phyloP scores from a whole-genome alignment of 2,113 vertebrate genomes.

The Megaleporinus macrocephalus region DNA sequence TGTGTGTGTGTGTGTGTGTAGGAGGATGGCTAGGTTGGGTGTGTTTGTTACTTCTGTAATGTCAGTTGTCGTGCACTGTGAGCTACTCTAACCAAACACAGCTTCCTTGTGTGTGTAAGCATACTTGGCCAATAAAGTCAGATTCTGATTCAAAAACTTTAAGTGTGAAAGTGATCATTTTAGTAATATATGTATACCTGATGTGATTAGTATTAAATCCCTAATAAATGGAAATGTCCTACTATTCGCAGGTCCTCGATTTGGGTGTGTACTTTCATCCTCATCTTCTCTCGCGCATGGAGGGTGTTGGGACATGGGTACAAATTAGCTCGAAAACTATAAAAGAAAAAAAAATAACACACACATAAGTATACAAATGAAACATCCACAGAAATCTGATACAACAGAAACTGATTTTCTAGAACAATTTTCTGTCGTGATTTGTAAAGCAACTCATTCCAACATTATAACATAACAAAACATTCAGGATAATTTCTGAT shows the following conservation, averaged over 20 bases:
- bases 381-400: too few relatives aligned
- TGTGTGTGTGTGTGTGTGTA: too few relatives aligned
- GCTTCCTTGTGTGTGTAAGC: too few relatives aligned
- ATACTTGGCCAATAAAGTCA: too few relatives aligned
- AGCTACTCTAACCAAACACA: too few relatives aligned
- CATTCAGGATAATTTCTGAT: background rate
- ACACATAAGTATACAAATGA: background rate
- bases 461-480: background rate
- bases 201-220: too few relatives aligned
- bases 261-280: conserved; percentile 32
- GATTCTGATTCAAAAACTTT: too few relatives aligned
- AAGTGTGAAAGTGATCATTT: too few relatives aligned
- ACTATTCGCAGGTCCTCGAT: conserved; percentile 62
- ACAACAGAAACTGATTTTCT: background rate
- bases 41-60: too few relatives aligned
- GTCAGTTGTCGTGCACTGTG: too few relatives aligned
- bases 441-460: background rate
- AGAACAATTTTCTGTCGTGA: background rate
- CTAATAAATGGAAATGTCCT: background rate
- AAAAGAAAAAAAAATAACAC: background rate
- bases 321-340: conserved; percentile 49
- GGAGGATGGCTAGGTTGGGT: too few relatives aligned
- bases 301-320: conserved; percentile 39
- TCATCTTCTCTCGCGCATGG: conserved; percentile 56
- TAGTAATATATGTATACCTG: too few relatives aligned